These are phyloP conservation scores for Acrossocheilus wenchowensis DNA, from an alignment of 2,797 vertebrate species.

Conservation along the genomic window DNA sequence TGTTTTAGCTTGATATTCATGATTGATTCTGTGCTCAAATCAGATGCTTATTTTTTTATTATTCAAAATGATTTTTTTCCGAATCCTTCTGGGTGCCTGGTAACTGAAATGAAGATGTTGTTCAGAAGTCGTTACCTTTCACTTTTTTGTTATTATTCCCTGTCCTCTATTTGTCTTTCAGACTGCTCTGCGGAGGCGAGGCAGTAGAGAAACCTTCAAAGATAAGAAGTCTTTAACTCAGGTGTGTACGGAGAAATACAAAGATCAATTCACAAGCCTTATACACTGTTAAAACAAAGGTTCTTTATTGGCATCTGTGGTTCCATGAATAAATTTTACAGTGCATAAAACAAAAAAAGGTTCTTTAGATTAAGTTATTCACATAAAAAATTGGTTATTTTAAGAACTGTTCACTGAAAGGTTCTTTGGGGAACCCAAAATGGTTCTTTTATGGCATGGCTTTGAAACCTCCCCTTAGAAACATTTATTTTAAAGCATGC, in stretches of 20 bases:
- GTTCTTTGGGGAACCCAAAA: background rate
- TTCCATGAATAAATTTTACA: background rate
- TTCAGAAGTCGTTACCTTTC: too few species aligned
- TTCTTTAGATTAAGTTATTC: background rate
- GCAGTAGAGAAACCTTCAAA: slow-evolving; percentile 91
- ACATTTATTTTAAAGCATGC: background rate
- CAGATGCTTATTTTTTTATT: background rate
- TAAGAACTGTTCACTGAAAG: background rate
- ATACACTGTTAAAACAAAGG: background rate
- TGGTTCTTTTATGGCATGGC: background rate
- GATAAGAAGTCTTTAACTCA: slow-evolving; percentile 91
- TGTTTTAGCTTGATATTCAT: background rate
- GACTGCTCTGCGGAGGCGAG: slow-evolving; percentile 91
- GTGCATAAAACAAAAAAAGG: background rate
- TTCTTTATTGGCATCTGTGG: background rate
- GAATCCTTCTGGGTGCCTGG: background rate
- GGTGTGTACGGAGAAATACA: slow-evolving; percentile 72
- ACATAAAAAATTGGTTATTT: background rate
- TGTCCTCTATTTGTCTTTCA: slow-evolving; percentile 66
- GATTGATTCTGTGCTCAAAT: background rate
- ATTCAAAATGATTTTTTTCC: background rate
- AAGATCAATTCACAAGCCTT: background rate
- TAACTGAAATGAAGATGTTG: background rate
- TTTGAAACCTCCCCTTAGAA: background rate
- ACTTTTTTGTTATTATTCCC: background rate